Evolutionary conservation across 2,797 vertebrate species (phyloP).

Genomic region (Acrocephalus scirpaceus): DNA sequence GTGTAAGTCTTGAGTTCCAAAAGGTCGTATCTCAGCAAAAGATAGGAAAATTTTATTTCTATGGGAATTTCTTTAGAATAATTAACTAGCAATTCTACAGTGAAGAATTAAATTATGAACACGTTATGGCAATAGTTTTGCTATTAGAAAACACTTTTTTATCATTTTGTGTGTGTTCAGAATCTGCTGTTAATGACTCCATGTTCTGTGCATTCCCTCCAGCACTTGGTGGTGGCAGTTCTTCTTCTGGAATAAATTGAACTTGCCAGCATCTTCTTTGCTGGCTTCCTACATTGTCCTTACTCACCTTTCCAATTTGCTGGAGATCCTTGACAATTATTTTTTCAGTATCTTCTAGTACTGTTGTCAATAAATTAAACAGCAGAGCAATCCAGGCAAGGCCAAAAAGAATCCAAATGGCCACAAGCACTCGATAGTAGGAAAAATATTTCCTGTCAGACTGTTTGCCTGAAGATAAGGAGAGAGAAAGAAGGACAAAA

Average conservation of each 20-base stretch:
- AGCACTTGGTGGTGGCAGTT: background rate
- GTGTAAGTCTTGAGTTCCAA: background rate
- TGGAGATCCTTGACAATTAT: slow-evolving; percentile 67
- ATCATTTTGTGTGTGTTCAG: background rate
- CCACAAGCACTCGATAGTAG: slow-evolving; percentile 54
- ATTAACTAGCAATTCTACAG: background rate
- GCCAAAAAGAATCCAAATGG: slow-evolving; percentile 73
- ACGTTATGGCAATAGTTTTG: background rate
- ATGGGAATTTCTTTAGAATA: background rate
- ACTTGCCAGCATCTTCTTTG: background rate
- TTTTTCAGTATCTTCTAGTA: slow-evolving; percentile 71
- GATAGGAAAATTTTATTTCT: background rate
- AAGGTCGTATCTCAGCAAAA: background rate
- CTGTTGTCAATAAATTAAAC: slow-evolving; percentile 71
- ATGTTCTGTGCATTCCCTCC: background rate
- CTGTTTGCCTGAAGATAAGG: slow-evolving; percentile 54
- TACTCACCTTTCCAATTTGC: slow-evolving; percentile 44
- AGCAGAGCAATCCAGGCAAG: slow-evolving; percentile 75
- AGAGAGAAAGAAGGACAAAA: slow-evolving; percentile 2
- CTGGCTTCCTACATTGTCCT: background rate
- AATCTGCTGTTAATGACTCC: background rate
- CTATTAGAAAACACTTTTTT: background rate
- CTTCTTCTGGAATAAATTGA: background rate
- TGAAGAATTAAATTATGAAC: background rate
- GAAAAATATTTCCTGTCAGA: slow-evolving; percentile 42